Percentiles rank a stretch among this genome's conserved stretches.
phyloP scores from a whole-genome alignment of 37 sponge, comb jelly and placozoan genomes.

The Petrosia ficiformis region DNA sequence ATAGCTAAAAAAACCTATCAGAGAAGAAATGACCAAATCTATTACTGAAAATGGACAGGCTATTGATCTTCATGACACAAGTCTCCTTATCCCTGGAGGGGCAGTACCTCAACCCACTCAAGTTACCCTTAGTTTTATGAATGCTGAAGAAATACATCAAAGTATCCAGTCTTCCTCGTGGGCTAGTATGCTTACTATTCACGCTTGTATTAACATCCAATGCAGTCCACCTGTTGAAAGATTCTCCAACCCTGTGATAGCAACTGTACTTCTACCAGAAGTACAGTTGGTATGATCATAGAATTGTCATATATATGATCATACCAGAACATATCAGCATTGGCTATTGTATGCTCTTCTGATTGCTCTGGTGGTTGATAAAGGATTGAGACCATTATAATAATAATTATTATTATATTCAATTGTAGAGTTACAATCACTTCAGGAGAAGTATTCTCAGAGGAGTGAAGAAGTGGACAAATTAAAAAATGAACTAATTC shows the following conservation, averaged over 20 bases:
- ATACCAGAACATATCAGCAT: too few relatives aligned
- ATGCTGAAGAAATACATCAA: slow-evolving; percentile 18
- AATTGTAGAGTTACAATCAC: neutral
- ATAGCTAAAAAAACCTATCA: too few relatives aligned
- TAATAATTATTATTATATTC: neutral
- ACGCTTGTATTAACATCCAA: slow-evolving; percentile 23
- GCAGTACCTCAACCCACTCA: slow-evolving; percentile 10
- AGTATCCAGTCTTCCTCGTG: slow-evolving; percentile 25
- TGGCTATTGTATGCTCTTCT: too few relatives aligned
- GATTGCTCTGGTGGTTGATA: too few relatives aligned
- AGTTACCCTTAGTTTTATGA: slow-evolving; percentile 19
- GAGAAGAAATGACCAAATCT: neutral
- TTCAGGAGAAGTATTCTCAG: too few relatives aligned
- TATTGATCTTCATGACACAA: neutral
- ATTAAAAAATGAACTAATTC: too few relatives aligned
- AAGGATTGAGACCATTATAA: slow-evolving; percentile 12
- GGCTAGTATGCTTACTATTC: slow-evolving; percentile 26
- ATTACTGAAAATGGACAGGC: neutral
- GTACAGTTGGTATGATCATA: neutral
- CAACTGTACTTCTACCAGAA: neutral
- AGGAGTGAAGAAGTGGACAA: too few relatives aligned
- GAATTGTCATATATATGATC: slow-evolving; percentile 60
- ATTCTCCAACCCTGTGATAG: slow-evolving; percentile 27
- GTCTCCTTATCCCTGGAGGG: slow-evolving; percentile 22
- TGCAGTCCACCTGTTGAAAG: neutral